Base-by-base conservation (phyloP, 1,140 invertebrate genomes). In the Danaus melanippus region DNA sequence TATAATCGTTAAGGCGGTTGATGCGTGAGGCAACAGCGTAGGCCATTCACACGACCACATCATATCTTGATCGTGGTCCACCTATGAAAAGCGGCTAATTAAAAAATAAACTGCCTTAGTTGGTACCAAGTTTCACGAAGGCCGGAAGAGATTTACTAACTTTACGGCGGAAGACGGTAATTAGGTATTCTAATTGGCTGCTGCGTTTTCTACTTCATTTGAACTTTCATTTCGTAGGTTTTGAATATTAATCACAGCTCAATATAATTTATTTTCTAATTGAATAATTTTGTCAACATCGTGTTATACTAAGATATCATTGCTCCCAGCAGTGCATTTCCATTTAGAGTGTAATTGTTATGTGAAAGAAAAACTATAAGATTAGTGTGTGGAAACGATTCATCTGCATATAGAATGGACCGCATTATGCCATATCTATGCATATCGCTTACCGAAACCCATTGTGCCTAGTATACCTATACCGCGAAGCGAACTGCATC, bases 21-120 rank as follows among this genome's bases (percentile, higher is more conserved):
- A 76, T 84, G 81, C 84, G 84, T 86, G 84, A 82, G 80, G 80
- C 72, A 84, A 83, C 68, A 58, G 62, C 69, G 74, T 76, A 76
- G 84, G 81, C 84, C 77, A 82, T 84, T 86, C 84, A 84, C 84
- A 84, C 81, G 80, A 82, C 78, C 72, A 55, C 64, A 50, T 51
- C 60, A 64, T 79, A 86, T 86, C 84, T 82, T 81, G 84, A 86
- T 86, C 65, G 68, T 66, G 69, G 79, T 66, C 69, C 71, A 64
- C 83, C 83, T 84, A 84, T 84, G 81, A 82, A 84, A 86, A 76
- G 79, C 68, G 63, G 72, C 79, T 83, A 84, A 84, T 86, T 86
- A 84, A 84, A 86, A 86, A 83, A 82, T 75, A 82, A 80, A 84
- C 69, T 76, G 68, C 72, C 67, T 73, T 69, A 76, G 76, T 79